Base-by-base conservation (phyloP, 1,140 invertebrate species). In the Campoletis sonorensis region DNA sequence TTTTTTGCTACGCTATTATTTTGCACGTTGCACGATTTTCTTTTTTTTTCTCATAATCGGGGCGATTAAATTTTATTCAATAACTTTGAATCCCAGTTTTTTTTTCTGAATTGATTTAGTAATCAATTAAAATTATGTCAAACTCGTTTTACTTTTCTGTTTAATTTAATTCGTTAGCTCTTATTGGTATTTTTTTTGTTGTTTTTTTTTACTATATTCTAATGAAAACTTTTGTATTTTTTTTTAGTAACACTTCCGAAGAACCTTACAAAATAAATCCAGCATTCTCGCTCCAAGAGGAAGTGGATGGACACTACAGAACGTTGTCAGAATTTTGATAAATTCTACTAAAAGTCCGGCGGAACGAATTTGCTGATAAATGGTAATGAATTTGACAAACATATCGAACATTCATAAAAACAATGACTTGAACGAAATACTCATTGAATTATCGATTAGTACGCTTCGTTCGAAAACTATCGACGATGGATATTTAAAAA, bases 271-370 rank as follows among this genome's bases (percentile, higher is more conserved):
- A 90, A 86, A 86, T 87, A 77, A 92, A 92, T 88, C 87, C 89
- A 51, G 86, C 87, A 82, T 92, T 91, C 87, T 85, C 85, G 16
- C 86, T 88, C 80, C 87, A 91, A 79, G 90, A 91, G 79, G 85
- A 71, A 68, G 21, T 86, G 80, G 80, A 81, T 71, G 89, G 85
- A 83, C 85, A 77, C 75, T 86, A 85, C 49, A 83, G 84, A 84
- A 80, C 80, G 58, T 21, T 79, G 16, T 26, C 26, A 1, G 8
- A 77, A 58, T 37, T 18, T 18, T 77, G 27, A 61, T 61, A 33
- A 18, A 4, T 45, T 45, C 11, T 45, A n/a, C n/a, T 45, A 8
- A 0, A 8, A 13, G 13, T 45, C 11, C 11, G 40, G 40, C 40
- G 5, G 8, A 45, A 45, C 7, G 40, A 45, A 13, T 45, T 11